Percentiles rank a stretch among this genome's conserved stretches.
Conservation (phyloP, 2,888 invertebrate species). For the Sycophila texana region DNA sequence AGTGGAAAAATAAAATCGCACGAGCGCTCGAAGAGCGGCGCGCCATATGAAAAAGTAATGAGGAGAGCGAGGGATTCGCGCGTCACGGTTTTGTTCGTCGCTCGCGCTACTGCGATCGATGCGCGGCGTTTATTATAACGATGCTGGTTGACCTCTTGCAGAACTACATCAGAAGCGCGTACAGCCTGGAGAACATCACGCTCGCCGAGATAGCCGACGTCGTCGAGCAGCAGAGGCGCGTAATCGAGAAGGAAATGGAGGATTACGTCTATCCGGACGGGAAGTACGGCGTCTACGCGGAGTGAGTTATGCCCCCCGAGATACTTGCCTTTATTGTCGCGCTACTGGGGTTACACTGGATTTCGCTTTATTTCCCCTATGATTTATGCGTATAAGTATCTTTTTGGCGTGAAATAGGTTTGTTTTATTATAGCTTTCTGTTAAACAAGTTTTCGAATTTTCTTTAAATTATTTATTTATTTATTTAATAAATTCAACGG, state of each 20-base stretch:
- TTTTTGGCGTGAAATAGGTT: too few relatives aligned
- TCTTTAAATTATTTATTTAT: too few relatives aligned
- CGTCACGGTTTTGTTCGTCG: neutral
- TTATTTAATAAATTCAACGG: too few relatives aligned
- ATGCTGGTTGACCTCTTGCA: constrained; percentile 53
- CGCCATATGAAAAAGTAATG: neutral
- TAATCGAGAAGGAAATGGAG: constrained; percentile 79
- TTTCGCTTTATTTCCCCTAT: too few relatives aligned
- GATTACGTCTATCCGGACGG: constrained; percentile 81
- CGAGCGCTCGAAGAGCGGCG: neutral
- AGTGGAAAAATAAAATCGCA: too few relatives aligned
- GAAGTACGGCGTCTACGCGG: constrained; percentile 77
- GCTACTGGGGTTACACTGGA: too few relatives aligned
- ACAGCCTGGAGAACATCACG: constrained; percentile 63
- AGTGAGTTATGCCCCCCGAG: constrained; percentile 64
- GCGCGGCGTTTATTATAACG: neutral
- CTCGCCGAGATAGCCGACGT: constrained; percentile 78
- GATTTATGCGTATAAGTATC: too few relatives aligned
- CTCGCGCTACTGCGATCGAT: neutral
- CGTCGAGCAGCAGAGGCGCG: constrained; percentile 78
- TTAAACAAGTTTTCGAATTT: too few relatives aligned
- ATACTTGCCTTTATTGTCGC: too few relatives aligned
- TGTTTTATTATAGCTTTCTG: too few relatives aligned
- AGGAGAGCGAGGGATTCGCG: neutral
- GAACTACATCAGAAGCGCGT: constrained; percentile 64